A percentile compares a stretch with the other conserved stretches of the same genome.
phyloP scores from a whole-genome alignment of 2,888 invertebrate species.

The Crepidodera aurea region DNA sequence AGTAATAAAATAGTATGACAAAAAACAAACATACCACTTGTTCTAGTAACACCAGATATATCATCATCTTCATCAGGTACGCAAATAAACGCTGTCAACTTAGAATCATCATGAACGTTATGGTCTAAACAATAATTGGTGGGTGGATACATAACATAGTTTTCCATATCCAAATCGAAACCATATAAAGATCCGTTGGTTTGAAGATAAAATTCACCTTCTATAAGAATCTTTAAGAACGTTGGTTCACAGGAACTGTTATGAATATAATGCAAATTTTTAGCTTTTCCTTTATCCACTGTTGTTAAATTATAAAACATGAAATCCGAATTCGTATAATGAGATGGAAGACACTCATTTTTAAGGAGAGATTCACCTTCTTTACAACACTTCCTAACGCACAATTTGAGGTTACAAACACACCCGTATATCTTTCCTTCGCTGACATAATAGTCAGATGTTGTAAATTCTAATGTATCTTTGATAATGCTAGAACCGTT shows the following conservation, averaged over 20 bases:
- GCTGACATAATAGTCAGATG: slow-evolving; percentile 22
- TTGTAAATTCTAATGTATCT: slow-evolving; percentile 12
- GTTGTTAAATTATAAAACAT: slow-evolving; percentile 1
- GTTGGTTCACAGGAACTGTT: slow-evolving; percentile 12
- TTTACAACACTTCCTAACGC: slow-evolving; percentile 41
- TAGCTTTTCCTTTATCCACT: background rate
- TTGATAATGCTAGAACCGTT: slow-evolving; percentile 12
- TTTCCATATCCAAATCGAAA: slow-evolving; percentile 1
- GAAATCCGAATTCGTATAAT: background rate
- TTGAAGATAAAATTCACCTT: slow-evolving; percentile 36
- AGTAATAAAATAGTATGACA: too few relatives aligned
- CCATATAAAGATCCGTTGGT: slow-evolving; percentile 35
- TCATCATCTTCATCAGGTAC: slow-evolving; percentile 1
- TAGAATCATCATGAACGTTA: background rate
- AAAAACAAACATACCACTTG: slow-evolving; percentile 2
- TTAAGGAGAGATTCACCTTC: slow-evolving; percentile 19
- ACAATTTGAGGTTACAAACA: slow-evolving; percentile 32
- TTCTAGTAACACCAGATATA: background rate
- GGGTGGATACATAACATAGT: slow-evolving; percentile 26
- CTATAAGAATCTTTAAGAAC: background rate
- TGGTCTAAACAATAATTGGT: slow-evolving; percentile 38
- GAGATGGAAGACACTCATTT: slow-evolving; percentile 6
- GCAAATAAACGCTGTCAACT: slow-evolving; percentile 16
- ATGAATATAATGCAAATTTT: slow-evolving; percentile 13
- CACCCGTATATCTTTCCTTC: slow-evolving; percentile 25